Percentiles rank a stretch among this genome's conserved stretches.
phyloP scores from a whole-genome alignment of 2,113 vertebrate species.

The Pluvialis apricaria region DNA sequence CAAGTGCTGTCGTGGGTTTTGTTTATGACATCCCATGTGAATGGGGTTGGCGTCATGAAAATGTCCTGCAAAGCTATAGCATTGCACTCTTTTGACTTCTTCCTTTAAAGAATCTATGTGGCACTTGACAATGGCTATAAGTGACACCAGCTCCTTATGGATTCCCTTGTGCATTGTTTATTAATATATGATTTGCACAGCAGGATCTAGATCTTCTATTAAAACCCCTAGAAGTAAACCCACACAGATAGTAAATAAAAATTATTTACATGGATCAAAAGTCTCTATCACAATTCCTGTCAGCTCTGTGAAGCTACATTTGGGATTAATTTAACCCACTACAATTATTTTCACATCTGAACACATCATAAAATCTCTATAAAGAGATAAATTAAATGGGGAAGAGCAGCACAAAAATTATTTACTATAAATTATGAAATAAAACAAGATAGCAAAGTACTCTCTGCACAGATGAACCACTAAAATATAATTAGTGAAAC shows the following conservation, averaged over 20 bases:
- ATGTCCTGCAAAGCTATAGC: background rate
- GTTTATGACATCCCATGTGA: rapidly evolving
- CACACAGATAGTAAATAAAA: background rate
- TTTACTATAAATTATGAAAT: slow-evolving; percentile 51
- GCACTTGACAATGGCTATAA: background rate
- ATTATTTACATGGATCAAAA: background rate
- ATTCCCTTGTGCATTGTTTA: background rate
- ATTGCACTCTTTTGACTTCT: background rate
- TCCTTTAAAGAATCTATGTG: background rate
- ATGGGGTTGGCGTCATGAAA: background rate
- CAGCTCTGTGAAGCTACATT: background rate
- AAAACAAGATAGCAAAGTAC: slow-evolving; percentile 29
- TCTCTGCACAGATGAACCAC: slow-evolving; percentile 22
- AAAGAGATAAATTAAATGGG: slow-evolving; percentile 16
- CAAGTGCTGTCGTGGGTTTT: rapidly evolving
- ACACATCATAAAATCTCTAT: slow-evolving; percentile 6
- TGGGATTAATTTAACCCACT: slow-evolving; percentile 5
- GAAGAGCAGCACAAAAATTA: slow-evolving; percentile 33
- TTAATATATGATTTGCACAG: background rate
- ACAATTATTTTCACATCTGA: slow-evolving; percentile 43
- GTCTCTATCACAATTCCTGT: background rate
- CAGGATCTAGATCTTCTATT: background rate
- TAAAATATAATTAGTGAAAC: slow-evolving; percentile 49
- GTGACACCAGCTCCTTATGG: background rate
- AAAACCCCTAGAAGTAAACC: background rate